These are phyloP conservation scores for Trachymyrmex cornetzi DNA, from an alignment of 1,140 invertebrate species.

Conservation along the genomic window DNA sequence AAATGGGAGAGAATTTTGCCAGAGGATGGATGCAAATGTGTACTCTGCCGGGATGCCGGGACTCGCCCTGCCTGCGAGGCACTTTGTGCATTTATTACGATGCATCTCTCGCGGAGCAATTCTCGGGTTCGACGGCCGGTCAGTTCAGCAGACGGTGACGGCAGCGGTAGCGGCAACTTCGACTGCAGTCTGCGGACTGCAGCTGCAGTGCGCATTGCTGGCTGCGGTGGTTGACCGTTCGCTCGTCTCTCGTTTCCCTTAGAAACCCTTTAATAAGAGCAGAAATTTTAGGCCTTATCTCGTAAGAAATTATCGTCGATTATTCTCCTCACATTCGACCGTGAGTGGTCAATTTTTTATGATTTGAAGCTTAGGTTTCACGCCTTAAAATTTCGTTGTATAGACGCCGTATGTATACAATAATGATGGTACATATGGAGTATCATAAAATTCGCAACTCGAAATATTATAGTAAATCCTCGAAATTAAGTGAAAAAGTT, in stretches of 20 bases:
- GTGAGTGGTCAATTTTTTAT: too few relatives aligned
- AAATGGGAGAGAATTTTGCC: not conserved
- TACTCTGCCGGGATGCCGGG: slow-evolving; percentile 28
- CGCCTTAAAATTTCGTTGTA: too few relatives aligned
- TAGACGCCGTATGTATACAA: too few relatives aligned
- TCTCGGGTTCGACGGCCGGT: slow-evolving; percentile 85
- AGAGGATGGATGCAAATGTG: slow-evolving; percentile 56
- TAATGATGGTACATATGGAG: too few relatives aligned
- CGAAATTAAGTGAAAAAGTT: too few relatives aligned
- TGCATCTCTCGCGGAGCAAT: slow-evolving; percentile 80
- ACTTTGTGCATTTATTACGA: slow-evolving; percentile 82
- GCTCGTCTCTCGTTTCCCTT: not conserved
- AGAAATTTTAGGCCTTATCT: too few relatives aligned
- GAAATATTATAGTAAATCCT: too few relatives aligned
- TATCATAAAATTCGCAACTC: too few relatives aligned
- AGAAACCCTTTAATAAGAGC: too few relatives aligned
- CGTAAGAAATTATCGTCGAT: too few relatives aligned
- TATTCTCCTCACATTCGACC: too few relatives aligned
- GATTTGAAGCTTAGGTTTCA: too few relatives aligned
- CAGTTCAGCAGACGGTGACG: slow-evolving; percentile 73
- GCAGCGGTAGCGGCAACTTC: not conserved
- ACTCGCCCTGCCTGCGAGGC: slow-evolving; percentile 73
- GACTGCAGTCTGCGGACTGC: not conserved
- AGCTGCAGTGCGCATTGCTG: not conserved
- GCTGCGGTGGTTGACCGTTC: not conserved